Base-by-base conservation (phyloP, 1,140 invertebrate species). In the Drosophila virilis region DNA sequence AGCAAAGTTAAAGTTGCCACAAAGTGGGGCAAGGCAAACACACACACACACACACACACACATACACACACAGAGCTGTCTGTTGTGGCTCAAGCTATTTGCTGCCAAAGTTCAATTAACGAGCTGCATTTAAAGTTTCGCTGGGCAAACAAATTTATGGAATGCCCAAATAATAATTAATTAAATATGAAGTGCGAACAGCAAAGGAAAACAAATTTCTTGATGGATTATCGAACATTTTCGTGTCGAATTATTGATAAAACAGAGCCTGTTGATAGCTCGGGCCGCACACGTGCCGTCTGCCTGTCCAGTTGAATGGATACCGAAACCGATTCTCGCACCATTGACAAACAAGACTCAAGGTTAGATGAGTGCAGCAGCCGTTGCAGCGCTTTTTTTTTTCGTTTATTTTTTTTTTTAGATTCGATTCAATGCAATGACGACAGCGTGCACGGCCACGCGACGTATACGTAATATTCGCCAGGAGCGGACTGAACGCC, bases 281-380 rank as follows among this genome's bases (percentile, higher is more conserved):
- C 9, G 22, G 10, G 9, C 22, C 22, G 22, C 4, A 5, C 22
- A 28, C 22, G 22, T 28, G 22, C 22, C 22, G 22, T 17, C 22
- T 28, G 22, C 32, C 46, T 15, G 40, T 32, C 22, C 40, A n/a
- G 9, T n/a, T 52, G 15, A 60, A 66, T 55, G 55, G 12, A 52
- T 52, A 60, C 42, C 46, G 32, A 38, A 55, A 8, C 32, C 22
- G 54, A 43, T 66, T 55, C 54, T 74, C 52, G 70, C 71, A 59
- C 62, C 68, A 76, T 73, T 74, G 71, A 55, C 71, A 73, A 62
- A 77, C 15, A 43, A 43, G 58, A 70, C 42, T 73, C 75, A 82
- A 83, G 80, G 79, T 82, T 62, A 74, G 42, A 68, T 75, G 79
- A 78, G 70, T 82, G 64, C 78, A 81, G 54, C 57, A 50, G 57